These are phyloP conservation scores for Lophius piscatorius DNA, from an alignment of 2,113 vertebrate species.

Conservation along the genomic window DNA sequence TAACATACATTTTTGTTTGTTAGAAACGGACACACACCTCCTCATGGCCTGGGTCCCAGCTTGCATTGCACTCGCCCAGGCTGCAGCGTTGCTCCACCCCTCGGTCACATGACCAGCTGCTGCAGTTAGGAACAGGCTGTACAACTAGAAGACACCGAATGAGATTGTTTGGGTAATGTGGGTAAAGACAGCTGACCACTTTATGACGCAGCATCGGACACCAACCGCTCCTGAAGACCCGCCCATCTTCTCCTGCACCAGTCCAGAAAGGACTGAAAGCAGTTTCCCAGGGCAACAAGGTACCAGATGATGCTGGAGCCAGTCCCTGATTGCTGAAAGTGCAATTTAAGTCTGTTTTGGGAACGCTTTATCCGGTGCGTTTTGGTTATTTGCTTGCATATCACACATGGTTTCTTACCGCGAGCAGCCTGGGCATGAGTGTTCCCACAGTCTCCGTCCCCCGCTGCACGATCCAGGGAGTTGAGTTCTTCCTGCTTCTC, in stretches of 20 bases:
- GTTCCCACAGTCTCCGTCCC: constrained; percentile 93
- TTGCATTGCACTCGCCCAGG: constrained; percentile 89
- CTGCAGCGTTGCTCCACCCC: constrained; percentile 40
- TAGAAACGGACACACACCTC: constrained; percentile 76
- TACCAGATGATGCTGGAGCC: constrained; percentile 74
- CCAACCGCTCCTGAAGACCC: constrained; percentile 93
- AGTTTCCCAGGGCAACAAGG: constrained; percentile 80
- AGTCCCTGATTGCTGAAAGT: constrained; percentile 85
- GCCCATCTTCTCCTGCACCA: constrained; percentile 93
- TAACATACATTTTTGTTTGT: too few relatives aligned
- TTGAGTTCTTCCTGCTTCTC: constrained; percentile 86
- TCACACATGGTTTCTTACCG: constrained; percentile 71
- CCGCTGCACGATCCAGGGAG: constrained; percentile 86
- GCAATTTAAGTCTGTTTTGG: background rate
- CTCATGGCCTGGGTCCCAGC: constrained; percentile 90
- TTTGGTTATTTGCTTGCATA: background rate
- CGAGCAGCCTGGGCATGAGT: constrained; percentile 87
- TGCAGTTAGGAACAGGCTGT: constrained; percentile 91
- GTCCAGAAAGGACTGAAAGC: constrained; percentile 78
- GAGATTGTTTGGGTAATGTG: background rate
- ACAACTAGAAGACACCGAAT: constrained; percentile 76
- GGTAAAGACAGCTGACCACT: background rate
- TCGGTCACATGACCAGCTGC: constrained; percentile 81
- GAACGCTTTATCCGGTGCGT: background rate
- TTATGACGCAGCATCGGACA: background rate